Base-by-base conservation (phyloP, 2,888 invertebrate species). In the Phaonia tiefii region DNA sequence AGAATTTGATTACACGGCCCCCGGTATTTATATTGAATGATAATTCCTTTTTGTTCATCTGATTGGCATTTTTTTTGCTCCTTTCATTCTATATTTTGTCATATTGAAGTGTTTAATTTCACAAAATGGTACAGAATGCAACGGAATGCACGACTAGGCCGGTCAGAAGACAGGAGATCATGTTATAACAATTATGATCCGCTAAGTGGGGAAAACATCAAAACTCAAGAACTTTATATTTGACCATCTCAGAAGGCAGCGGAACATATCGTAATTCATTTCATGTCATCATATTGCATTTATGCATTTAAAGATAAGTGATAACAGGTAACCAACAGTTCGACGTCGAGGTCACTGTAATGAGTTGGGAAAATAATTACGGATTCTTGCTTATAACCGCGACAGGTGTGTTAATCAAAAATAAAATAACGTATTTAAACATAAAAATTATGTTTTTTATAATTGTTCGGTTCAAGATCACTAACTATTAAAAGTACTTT, bases 81-180 rank as follows among this genome's bases (percentile, higher is more conserved):
- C 63, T 46, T 78, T 78, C 17, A 8, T 31, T 31, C 22, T 39
- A 1, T 42, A 81, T 81, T 78, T 81, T 81, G 81, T 81, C 81
- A 81, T 81, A 63, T 78, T 81, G 72, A 81, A 81, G 81, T 81
- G 78, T 81, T 75, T 58, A 72, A 75, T 81, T 81, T 78, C 81
- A 81, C 49, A 75, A 81, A 73, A 58, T 39, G 56, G 20, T 44
- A 46, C 20, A 75, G 31, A 60, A 54, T 63, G 56, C 26, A 51
- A 46, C 20, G 72, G 31, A 60, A 54, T 63, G 22, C 39, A 22
- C 15, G 7, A 31, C 17, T 15, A 2, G n/a, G 0, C 39, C 4
- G 22, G 20, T 37, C 22, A 39, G 3, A 63, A 26, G 54, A 22
- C 26, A n/a, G 54, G n/a, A 31, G 31, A 31, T 31, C 31, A 31